These are phyloP conservation scores for Oryctes rhinoceros DNA, from an alignment of 1,140 invertebrate genomes.

Conservation along the genomic window DNA sequence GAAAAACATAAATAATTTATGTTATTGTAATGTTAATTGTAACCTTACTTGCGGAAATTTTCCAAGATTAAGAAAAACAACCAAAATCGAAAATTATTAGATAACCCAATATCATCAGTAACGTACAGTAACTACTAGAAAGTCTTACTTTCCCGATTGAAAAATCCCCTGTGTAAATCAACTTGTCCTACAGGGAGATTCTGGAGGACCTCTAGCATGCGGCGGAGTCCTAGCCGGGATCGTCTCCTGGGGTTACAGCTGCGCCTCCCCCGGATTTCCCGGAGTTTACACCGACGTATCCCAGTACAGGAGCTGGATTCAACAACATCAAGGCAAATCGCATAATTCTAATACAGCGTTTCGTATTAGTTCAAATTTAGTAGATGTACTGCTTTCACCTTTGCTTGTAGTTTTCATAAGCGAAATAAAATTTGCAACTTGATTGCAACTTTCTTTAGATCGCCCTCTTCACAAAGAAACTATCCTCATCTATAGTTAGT, in stretches of 20 bases:
- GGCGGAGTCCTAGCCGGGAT: slow-evolving; percentile 16
- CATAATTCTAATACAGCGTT: neutral
- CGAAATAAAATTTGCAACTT: neutral
- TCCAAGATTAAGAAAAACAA: no score
- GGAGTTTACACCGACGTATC: slow-evolving; percentile 40
- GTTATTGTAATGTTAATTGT: no score
- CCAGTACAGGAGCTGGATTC: slow-evolving; percentile 35
- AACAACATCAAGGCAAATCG: slow-evolving; percentile 21
- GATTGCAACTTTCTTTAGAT: neutral
- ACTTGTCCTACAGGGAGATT: slow-evolving; percentile 13
- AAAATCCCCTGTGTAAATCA: no score
- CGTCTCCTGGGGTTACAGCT: slow-evolving; percentile 37
- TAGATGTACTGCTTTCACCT: neutral
- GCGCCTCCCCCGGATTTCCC: slow-evolving; percentile 9
- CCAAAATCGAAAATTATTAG: no score
- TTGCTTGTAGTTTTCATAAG: neutral
- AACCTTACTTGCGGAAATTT: no score
- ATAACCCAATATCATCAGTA: no score
- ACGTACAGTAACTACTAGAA: no score
- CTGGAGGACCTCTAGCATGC: slow-evolving; percentile 37
- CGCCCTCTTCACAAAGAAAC: no score
- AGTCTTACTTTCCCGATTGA: no score
- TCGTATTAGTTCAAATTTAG: neutral
- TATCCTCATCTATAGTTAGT: no score
- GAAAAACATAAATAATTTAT: no score